Evolutionary conservation across 2,888 invertebrate species (phyloP), one percentile per base, ranked within the genome.

Genomic region (Epiblema foenella): DNA sequence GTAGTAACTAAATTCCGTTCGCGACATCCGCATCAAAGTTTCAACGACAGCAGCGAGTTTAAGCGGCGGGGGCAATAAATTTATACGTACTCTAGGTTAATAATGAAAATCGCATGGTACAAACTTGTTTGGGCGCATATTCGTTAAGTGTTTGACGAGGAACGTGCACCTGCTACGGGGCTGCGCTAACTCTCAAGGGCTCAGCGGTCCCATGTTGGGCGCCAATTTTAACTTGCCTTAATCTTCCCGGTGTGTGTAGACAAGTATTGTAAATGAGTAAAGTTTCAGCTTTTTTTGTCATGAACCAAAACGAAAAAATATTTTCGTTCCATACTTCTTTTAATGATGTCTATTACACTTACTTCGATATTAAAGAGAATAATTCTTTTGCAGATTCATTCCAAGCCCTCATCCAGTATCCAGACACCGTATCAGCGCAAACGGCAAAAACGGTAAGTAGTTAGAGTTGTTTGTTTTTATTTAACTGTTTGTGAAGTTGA

Each of bases 351-450:
- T 72, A 72, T 76, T 24, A 24, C 4, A 24, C 1, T n/a, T 72
- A 75, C 73, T 77, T 75, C 74, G 24, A 33, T 52, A 20, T 70
- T 64, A 20, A 72, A 74, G 69, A 54, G 71, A 63, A 75, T 72
- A 75, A 84, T 86, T 88, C 87, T 85, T 86, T 95, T 94, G 79
- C 95, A 98, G 98, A 97, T 94, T 97, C 98, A 93, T 98, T 98
- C 96, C 98, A 99, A 96, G 99, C 99, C 77, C 96, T 99, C 87
- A 98, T 99, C 91, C 99, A 99, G 94, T 99, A 99, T 93, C 97
- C 98, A 81, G 99, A 99, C 94, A 97, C 99, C 76, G 96, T 98
- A 86, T 97, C 98, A 79, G 99, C 99, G 79, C 99, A 99, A 93
- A 96, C 98, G 83, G 99, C 99, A 85, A 99, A 99, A 95, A 95